Conservation (phyloP, 1,140 invertebrate species). For the Drosophila nannoptera region DNA sequence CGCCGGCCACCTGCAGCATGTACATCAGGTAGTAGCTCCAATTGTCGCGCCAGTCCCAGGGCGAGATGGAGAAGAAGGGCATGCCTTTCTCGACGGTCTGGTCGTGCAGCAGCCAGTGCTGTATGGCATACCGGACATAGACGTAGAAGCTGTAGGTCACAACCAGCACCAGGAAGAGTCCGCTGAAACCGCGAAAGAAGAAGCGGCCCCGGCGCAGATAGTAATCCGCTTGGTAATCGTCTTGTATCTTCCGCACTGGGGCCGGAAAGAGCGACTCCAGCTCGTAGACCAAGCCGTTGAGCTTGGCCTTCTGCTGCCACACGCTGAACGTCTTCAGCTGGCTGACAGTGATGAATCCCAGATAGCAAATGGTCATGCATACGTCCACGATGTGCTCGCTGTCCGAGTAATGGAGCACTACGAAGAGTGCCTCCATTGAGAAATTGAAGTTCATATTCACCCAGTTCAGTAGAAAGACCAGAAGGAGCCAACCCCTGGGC, state of each 20-base stretch:
- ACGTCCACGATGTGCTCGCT: constrained; percentile 41
- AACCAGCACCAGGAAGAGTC: constrained; percentile 41
- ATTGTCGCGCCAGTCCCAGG: constrained; percentile 48
- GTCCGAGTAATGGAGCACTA: constrained; percentile 25
- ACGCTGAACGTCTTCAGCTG: constrained; percentile 48
- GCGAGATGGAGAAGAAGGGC: constrained; percentile 37
- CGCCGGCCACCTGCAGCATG: constrained; percentile 26
- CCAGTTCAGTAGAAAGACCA: constrained; percentile 20
- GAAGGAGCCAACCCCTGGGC: constrained; percentile 9
- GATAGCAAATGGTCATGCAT: constrained; percentile 50
- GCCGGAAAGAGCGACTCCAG: constrained; percentile 48
- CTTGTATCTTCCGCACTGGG: constrained; percentile 2
- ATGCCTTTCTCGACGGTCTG: constrained; percentile 18
- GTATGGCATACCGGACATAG: constrained; percentile 33
- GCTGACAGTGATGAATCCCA: constrained; percentile 44
- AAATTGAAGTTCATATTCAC: constrained; percentile 34
- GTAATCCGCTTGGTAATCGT: constrained; percentile 20
- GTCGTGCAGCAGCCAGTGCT: constrained; percentile 28
- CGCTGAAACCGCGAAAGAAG: constrained; percentile 36
- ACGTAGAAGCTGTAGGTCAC: constrained; percentile 48
- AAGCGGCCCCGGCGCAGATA: constrained; percentile 19
- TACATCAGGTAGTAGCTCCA: constrained; percentile 53
- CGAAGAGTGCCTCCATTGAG: constrained; percentile 26
- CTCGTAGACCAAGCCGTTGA: constrained; percentile 32
- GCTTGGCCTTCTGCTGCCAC: constrained; percentile 25